Base-by-base conservation (phyloP, 2,888 invertebrate species). In the Marasmarcha lunaedactyla region DNA sequence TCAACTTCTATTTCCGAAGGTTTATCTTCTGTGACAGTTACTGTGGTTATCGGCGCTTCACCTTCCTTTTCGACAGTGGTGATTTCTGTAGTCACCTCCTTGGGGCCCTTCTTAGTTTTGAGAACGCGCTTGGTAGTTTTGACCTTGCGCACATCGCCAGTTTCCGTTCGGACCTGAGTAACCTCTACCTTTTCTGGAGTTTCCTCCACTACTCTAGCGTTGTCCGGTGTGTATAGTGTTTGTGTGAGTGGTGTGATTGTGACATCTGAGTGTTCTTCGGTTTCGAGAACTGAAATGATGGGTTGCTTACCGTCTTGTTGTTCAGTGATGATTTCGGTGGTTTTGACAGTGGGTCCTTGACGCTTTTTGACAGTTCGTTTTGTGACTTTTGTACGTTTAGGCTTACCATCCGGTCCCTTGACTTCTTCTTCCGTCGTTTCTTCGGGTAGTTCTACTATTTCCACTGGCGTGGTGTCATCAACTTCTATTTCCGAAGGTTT, bases 311-410 rank as follows among this genome's bases (percentile, higher is more conserved):
- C 45, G 12, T 47, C 47, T 4, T 38, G 33, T 47, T 72, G 67
- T 45, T 60, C 49, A 14, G 58, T 26, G 43, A 49, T 50, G 52
- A 69, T 50, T 54, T 71, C 15, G 46, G 64, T 52, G 46, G 72
- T 54, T 54, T 71, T 59, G 41, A 74, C 44, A 46, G 63, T 63
- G 14, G 53, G 57, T 12, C 61, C 70, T 39, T 59, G 50, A 46
- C 60, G 55, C 47, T 60, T 54, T 42, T 65, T 67, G 15, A 49
- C 49, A 1, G 44, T 41, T 2, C 50, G 50, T 37, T 48, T 58
- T 0, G 46, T 54, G 2, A 30, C 46, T 54, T 51, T 50, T 26
- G 37, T 47, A 15, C 59, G 47, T 37, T 43, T 62, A 57, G 9
- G 66, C 49, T 15, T 64, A 47, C 43, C 63, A 55, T 46, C 66